Base-by-base conservation (phyloP, 2,797 vertebrate species). In the Eutrigla gurnardus region DNA sequence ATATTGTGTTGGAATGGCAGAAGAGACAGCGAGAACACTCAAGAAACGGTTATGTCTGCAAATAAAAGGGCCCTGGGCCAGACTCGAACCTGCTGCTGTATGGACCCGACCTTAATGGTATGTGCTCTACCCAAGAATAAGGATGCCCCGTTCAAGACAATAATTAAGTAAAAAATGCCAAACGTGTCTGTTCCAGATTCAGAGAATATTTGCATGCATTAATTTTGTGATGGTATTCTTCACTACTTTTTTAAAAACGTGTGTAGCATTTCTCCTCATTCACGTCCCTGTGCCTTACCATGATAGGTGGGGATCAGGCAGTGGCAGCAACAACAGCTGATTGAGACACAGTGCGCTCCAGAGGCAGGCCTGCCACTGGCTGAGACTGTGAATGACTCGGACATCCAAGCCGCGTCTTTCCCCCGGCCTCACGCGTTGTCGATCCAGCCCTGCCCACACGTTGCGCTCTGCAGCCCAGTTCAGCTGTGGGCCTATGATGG, bases 301-400 rank as follows among this genome's bases (percentile, higher is more conserved):
- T 73, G 94, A 91, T 17, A 96, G 83, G 64, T 94, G 91, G 60
- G 96, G 96, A 70, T 96, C 95, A 18, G 91, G 83, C 43, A 99
- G 87, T 1, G 97, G 97, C 36, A 81, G 80, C 75, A 94, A 88
- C 32, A 99, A 89, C 6, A 99, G 92, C 87, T 97, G 96, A 89
- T 98, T 98, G 66, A 99, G 95, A 80, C 94, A 95, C 65, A 96
- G 49, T n/a, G 92, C 93, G 74, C 94, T 95, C 94, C 96, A 96
- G 77, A 99, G 91, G 80, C 97, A 99, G 86, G 96, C 95, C 86
- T 98, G 97, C 98, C 98, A 99, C 78, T 99, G 97, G 92, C 96
- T 96, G 81, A 96, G 95, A 82, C 90, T 47, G 75, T 99, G 98
- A 65, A 96, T 94, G 14, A 89, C 91, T 40, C 93, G 94, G 45